Conservation (phyloP, 2,888 invertebrate genomes). For the Vanessa cardui region DNA sequence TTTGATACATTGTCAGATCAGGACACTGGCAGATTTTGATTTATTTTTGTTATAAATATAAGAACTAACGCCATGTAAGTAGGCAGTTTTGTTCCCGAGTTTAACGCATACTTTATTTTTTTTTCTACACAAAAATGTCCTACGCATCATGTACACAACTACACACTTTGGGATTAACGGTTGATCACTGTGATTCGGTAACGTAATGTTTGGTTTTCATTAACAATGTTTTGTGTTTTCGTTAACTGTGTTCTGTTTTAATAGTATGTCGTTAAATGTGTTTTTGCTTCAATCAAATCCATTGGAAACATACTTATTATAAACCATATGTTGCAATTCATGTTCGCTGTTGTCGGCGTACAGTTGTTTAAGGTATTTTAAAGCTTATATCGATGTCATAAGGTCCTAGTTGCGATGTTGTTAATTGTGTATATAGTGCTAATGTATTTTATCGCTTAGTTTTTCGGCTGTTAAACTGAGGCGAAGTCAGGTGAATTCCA, state of each 20-base stretch:
- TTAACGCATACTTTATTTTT: conserved; percentile 54
- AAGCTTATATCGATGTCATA: conserved; percentile 25
- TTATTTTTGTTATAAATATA: conserved; percentile 54
- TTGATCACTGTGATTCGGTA: conserved; percentile 59
- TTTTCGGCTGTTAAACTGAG: conserved; percentile 44
- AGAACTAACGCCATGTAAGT: conserved; percentile 70
- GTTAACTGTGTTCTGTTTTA: conserved; percentile 47
- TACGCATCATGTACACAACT: conserved; percentile 56
- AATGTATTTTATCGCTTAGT: conserved; percentile 42
- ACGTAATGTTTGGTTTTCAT: conserved; percentile 54
- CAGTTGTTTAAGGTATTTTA: conserved; percentile 97
- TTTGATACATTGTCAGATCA: conserved; percentile 59
- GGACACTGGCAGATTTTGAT: conserved; percentile 66
- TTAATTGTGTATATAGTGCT: conserved; percentile 8
- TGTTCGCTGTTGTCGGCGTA: conserved; percentile 99
- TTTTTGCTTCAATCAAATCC: conserved; percentile 98
- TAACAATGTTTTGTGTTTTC: conserved; percentile 43
- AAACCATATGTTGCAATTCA: conserved; percentile 99
- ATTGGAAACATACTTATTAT: conserved; percentile 99
- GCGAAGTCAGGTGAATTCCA: conserved; percentile 59
- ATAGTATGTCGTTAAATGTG: conserved; percentile 99
- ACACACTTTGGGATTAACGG: conserved; percentile 63
- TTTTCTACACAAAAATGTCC: conserved; percentile 56
- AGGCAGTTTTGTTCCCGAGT: conserved; percentile 50
- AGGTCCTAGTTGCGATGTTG: conserved; percentile 19